Evolutionary conservation across 2,797 vertebrate genomes (phyloP), one percentile per base, ranked within the genome.

Genomic region (Rhinogobio ventralis): DNA sequence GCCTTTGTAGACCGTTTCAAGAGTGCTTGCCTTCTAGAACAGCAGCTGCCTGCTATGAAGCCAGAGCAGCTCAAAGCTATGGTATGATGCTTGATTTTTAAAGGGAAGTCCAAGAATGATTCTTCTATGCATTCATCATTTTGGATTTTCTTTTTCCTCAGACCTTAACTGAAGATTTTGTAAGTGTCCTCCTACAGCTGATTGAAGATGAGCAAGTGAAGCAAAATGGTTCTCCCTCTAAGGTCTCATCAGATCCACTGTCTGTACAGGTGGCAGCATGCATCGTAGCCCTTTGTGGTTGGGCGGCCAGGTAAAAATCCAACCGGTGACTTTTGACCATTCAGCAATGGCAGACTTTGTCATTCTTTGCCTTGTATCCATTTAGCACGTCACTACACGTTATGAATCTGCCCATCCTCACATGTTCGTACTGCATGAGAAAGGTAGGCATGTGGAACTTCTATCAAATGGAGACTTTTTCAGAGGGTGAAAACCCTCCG

Each of bases 371-470:
- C 28, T 14, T 73, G 49, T 2, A 19, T 71, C 2, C 5, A 11
- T 85, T 51, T 88, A 99, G 97, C 23, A 87, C 95, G 3, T 36
- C 91, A 1, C 85, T 94, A 0, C 93, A 94, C 4, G 92, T 95
- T 0, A 81, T 95, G 91, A 95, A 92, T 75, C 95, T 99, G 7
- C 94, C 96, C 0, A 94, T 97, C 75, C 96, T 99, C 90, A 94
- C 92, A 39, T 99, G 98, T 89, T 95, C 95, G 0, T 96, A 94
- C 86, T 99, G 98, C 89, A 96, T 96, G 96, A 94, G 98, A 87
- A 98, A 96, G 74, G 97, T 97, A 76, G 98, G 97, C 6, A 92
- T 99, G 49, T 99, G 97, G 97, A 95, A 95, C 80, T 99, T 98
- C 88, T 94, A 97, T 84, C 97, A 98, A 91, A 95, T 98, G 83